Base-by-base conservation (phyloP, 2,113 vertebrate species). In the Holacanthus passer region DNA sequence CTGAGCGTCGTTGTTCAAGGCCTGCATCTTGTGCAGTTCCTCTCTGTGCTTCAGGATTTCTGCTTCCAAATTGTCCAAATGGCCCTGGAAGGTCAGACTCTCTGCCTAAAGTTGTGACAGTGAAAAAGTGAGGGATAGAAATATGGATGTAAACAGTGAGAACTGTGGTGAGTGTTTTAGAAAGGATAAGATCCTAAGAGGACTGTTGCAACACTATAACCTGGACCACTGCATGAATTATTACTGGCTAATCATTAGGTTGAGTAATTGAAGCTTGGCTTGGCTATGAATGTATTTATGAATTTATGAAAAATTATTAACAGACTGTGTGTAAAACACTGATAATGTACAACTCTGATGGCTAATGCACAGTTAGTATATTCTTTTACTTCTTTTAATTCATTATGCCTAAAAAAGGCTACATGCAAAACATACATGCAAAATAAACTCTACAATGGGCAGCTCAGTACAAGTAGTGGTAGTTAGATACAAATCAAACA, bases 61-160 rank as follows among this genome's bases (percentile, higher is more conserved):
- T 2, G 88, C 88, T 83, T 97, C 96, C 86, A 97, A 82, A 19
- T 59, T 43, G 59, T 97, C 95, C 86, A 97, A 72, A 84, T 94
- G 91, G 55, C 91, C 92, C 74, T 96, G 94, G 85, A 95, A 96
- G 11, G 93, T 94, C 83, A 97, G 90, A 82, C 95, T 96, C 81
- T 97, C 96, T 41, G 97, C 95, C 97, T 98, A 85, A 39, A 69
- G 35, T 0, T 43, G 22, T 14, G 50, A 50, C n/a, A 14, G 65
- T n/a, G 3, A 19, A 58, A 55, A 77, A 62, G 17, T 17, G 24
- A 70, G 31, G 13, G 13, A n/a, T 20, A 68, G 5, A 79, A 12
- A 59, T 7, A 75, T 8, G 22, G n/a, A 52, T 3, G 9, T 2
- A 14, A 50, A 0, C 22, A 39, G 22, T 20, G 13, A 66, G 17